Evolutionary conservation across 2,888 invertebrate species (phyloP), one percentile per base, ranked within the genome.

Genomic region (Lasioglossum calceatum): DNA sequence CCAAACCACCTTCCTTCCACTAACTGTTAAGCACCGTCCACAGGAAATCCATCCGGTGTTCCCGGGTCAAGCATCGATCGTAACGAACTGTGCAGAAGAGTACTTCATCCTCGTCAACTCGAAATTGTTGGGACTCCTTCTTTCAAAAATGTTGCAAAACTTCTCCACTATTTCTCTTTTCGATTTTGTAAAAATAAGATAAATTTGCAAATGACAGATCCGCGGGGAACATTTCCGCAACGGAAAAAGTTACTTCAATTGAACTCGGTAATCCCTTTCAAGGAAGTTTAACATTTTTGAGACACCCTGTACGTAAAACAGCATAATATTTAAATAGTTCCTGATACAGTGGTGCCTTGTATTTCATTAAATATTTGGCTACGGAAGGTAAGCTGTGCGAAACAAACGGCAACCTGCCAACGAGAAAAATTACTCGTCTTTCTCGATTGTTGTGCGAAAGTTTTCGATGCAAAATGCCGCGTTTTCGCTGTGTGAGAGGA

Each of bases 1-100:
- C 77, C 73, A 44, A 80, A 86, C 84, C 80, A 47, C 74, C 61
- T 72, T 79, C 81, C 77, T 77, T 67, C 54, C 32, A 67, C n/a
- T 39, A 73, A 39, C 10, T 72, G 32, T 89, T 85, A 86, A 83
- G 83, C 78, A 27, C 39, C 72, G 19, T 82, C 42, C 84, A 89
- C 77, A 87, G 72, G 54, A 2, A 23, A 78, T 61, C 71, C 44
- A 32, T 36, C 3, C 36, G 1, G 12, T 36, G 16, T 67, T 27
- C 27, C 27, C 27, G 5, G 5, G 14, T 1, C 4, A 14, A 16
- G 0, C 27, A 5, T 14, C 27, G 5, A 61, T 10, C 27, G 0
- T 12, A 23, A 23, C 54, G 54, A 54, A 54, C 54, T 1, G 23
- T 23, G 7, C 8, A 8, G 16, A 54, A 8, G 2, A 54, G 23